Evolutionary conservation across 2,797 vertebrate genomes (phyloP).

Genomic region (Hyperoplus immaculatus): DNA sequence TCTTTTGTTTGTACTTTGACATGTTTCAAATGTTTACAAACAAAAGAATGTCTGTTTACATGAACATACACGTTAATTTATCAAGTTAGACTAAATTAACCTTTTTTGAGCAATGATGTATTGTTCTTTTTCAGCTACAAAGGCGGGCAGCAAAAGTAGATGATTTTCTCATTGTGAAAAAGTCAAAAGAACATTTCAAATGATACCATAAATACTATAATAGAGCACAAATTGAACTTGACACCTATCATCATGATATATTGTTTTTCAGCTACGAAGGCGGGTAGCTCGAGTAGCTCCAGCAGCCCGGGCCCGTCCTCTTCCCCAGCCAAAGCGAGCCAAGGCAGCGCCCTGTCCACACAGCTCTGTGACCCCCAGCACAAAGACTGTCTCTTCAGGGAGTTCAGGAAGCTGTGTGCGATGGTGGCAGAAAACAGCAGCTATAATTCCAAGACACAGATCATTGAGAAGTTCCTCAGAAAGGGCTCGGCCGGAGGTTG

Average conservation of each 20-base stretch:
- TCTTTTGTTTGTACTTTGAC: too few species aligned
- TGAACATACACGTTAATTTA: too few species aligned
- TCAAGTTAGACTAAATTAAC: too few species aligned
- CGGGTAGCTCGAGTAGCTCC: conserved; percentile 73
- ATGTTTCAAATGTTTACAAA: too few species aligned
- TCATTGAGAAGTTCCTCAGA: conserved; percentile 93
- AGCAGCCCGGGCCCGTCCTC: conserved; percentile 69
- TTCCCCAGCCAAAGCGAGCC: conserved; percentile 62
- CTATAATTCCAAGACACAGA: conserved; percentile 96
- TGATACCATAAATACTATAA: too few species aligned
- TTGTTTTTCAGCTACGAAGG: conserved; percentile 80
- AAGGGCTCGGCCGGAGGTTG: conserved; percentile 93
- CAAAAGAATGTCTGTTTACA: too few species aligned
- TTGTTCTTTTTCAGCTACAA: conserved; percentile 73
- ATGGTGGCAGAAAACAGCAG: conserved; percentile 93
- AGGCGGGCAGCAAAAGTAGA: conserved; percentile 68
- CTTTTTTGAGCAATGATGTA: too few species aligned
- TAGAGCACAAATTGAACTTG: too few species aligned
- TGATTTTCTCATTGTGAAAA: neutral
- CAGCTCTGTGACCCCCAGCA: conserved; percentile 90
- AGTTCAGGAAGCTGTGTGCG: conserved; percentile 96
- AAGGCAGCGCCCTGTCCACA: conserved; percentile 84
- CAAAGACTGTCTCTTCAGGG: conserved; percentile 94
- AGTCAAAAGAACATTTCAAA: neutral
- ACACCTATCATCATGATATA: neutral